These are phyloP conservation scores for Oreochromis spilurus DNA, from an alignment of 2,113 vertebrate species.

Conservation along the genomic window DNA sequence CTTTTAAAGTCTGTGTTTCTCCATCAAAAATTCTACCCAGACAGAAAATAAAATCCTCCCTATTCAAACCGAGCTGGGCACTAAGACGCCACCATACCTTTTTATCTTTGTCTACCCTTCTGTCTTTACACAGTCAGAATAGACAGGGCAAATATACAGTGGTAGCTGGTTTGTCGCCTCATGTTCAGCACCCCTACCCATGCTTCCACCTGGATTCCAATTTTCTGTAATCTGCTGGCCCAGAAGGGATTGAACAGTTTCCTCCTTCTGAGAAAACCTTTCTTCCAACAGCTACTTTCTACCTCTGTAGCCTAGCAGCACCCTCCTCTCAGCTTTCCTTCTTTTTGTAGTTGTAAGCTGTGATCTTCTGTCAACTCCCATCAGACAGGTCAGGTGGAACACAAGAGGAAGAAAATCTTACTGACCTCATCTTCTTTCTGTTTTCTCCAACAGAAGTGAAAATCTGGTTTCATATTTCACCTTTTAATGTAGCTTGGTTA, in stretches of 20 bases:
- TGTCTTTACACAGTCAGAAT: not conserved
- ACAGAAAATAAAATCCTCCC: not conserved
- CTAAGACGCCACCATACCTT: not conserved
- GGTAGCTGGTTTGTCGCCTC: not conserved
- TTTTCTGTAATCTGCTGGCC: slow-evolving; percentile 9
- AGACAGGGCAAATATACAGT: not conserved
- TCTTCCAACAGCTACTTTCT: not conserved
- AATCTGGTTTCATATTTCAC: not conserved
- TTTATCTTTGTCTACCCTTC: not conserved
- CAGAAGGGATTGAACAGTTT: not conserved
- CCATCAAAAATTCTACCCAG: not conserved
- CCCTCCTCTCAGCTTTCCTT: not conserved
- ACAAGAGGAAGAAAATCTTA: not conserved
- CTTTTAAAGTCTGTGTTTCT: not conserved
- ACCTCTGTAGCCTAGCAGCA: not conserved
- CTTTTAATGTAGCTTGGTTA: not conserved
- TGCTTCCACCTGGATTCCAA: not conserved
- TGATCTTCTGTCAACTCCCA: slow-evolving; percentile 49
- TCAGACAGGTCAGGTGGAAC: slow-evolving; percentile 49
- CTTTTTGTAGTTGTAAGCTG: slow-evolving; percentile 28
- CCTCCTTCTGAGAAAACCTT: not conserved
- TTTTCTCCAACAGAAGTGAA: not conserved
- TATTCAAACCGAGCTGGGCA: not conserved
- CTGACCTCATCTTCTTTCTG: slow-evolving; percentile 2
- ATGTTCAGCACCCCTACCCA: not conserved